Base-by-base conservation (phyloP, 2,888 invertebrate species). In the Lamproptera curius region DNA sequence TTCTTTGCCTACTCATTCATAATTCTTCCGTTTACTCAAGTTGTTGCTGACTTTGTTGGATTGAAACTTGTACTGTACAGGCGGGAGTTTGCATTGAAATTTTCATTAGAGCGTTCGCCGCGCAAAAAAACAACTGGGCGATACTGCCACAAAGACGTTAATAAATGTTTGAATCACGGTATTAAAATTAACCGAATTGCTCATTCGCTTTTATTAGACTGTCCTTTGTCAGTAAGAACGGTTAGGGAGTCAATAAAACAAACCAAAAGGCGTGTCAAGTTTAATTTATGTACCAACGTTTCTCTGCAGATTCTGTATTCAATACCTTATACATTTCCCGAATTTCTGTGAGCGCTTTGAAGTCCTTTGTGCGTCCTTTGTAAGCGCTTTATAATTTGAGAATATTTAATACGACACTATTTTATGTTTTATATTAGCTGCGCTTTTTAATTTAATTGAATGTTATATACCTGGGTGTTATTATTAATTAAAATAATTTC, bases 191-290 rank as follows among this genome's bases (percentile, higher is more conserved):
- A 53, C 53, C 56, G 57, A 54, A 58, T 62, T 61, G 62, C 59
- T 63, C 59, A 59, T 61, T 61, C 56, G 56, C 56, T 57, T 58
- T 62, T 59, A 60, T 58, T 60, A 58, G 56, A 59, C 59, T 57
- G 56, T 61, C 61, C 61, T 62, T 62, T 61, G 62, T 62, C 58
- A 58, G 43, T 55, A 56, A 36, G 56, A 57, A 53, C 48, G 52
- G 51, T n/a, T n/a, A 37, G 39, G 53, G 51, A 51, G 48, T 26
- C 52, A 46, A 39, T 46, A 55, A 59, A 60, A 58, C 59, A 56
- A 59, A 61, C 52, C 51, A 57, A 58, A 56, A 58, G 50, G 55
- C 44, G 44, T 48, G 51, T 52, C 56, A 26, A 51, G 53, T 55
- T 53, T 58, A 57, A 63, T 60, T 59, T 62, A 62, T 54, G 48